Evolutionary conservation across 1,140 invertebrate genomes (phyloP).

Genomic region (Tyrophagus putrescentiae): DNA sequence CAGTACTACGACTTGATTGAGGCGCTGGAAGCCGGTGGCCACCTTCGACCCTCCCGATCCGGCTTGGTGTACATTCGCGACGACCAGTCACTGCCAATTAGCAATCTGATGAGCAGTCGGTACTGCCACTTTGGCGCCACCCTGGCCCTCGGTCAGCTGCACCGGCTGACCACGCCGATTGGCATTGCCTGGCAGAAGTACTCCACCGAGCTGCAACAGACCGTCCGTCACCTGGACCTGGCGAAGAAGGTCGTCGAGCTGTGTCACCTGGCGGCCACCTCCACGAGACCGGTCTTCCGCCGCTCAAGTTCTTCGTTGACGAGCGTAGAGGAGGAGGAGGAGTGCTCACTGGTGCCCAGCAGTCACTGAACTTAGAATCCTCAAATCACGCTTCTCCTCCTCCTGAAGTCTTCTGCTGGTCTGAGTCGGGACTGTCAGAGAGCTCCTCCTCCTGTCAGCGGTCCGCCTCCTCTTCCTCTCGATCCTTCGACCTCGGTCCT

Average conservation of each 20-base stretch:
- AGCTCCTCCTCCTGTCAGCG: too few relatives aligned
- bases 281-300: background rate
- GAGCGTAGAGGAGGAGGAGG: too few relatives aligned
- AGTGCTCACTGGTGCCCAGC: too few relatives aligned
- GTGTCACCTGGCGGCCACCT: background rate
- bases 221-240: background rate
- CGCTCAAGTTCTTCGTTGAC: background rate
- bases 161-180: background rate
- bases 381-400: too few relatives aligned
- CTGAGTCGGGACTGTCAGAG: too few relatives aligned
- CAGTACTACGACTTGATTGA: background rate
- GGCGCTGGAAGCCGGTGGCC: background rate
- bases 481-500: background rate
- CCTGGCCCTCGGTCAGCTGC: background rate
- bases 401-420: too few relatives aligned
- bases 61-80: background rate
- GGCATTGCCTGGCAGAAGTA: background rate
- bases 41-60: background rate
- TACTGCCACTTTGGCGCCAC: background rate
- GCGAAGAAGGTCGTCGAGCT: background rate
- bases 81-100: background rate
- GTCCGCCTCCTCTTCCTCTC: too few relatives aligned
- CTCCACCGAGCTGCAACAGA: background rate
- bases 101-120: background rate
- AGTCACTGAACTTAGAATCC: too few relatives aligned